Percentiles rank a stretch among this genome's conserved stretches.
Conservation (phyloP, 2,888 invertebrate species). For the Julus scandinavius region DNA sequence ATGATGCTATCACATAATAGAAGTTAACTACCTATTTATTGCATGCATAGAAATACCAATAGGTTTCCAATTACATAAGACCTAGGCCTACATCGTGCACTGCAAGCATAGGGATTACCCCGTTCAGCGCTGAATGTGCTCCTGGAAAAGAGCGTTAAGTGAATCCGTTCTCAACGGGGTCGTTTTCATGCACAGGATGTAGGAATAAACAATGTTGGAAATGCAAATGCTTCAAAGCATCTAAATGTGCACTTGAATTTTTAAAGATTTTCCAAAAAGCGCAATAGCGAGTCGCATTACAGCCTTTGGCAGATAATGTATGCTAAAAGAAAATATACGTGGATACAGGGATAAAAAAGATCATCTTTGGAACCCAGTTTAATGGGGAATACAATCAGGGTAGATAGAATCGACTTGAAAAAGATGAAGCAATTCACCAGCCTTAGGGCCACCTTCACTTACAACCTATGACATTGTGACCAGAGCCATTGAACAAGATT, state of each 20-base stretch:
- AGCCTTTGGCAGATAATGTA: not conserved
- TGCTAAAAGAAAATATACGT: too few relatives aligned
- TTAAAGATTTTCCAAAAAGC: not conserved
- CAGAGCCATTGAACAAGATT: too few relatives aligned
- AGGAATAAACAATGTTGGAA: too few relatives aligned
- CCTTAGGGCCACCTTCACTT: too few relatives aligned
- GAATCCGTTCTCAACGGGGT: not conserved
- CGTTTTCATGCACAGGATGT: too few relatives aligned
- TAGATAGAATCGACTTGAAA: too few relatives aligned
- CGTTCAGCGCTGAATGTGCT: not conserved
- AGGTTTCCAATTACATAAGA: slow-evolving; percentile 46
- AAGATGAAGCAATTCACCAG: too few relatives aligned
- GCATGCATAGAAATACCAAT: slow-evolving; percentile 37
- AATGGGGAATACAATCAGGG: too few relatives aligned
- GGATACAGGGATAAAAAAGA: too few relatives aligned
- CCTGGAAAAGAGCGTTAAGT: not conserved
- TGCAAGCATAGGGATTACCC: not conserved
- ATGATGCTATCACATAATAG: slow-evolving; percentile 46
- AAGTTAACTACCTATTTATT: slow-evolving; percentile 46
- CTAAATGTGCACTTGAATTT: not conserved
- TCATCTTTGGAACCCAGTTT: too few relatives aligned
- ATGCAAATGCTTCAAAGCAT: too few relatives aligned
- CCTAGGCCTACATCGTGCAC: not conserved
- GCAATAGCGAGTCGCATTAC: not conserved
- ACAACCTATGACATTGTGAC: too few relatives aligned